Evolutionary conservation across 2,113 vertebrate genomes (phyloP), one percentile per base, ranked within the genome.

Genomic region (Austrofundulus limnaeus): DNA sequence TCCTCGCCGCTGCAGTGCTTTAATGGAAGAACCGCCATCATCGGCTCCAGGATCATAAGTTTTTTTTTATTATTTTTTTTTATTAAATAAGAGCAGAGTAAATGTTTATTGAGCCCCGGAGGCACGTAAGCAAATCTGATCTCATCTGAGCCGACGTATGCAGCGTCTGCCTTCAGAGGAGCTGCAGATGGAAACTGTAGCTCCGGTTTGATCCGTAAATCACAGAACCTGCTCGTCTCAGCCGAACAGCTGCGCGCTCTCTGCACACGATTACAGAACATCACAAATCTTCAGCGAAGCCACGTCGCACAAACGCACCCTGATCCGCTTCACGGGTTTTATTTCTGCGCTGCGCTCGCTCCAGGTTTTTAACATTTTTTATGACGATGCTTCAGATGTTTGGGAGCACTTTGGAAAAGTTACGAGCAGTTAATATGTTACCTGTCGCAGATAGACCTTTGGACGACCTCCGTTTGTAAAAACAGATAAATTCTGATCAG

Each of bases 41-140:
- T 69, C 56, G 53, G 73, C 75, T 63, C 60, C 75, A 72, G 61
- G 43, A 70, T 64, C 68, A 49, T 61, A 51, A 38, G 52, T 25
- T 34, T 62, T 43, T 19, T 62, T 25, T 34, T 62, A 43, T 19
- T 62, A 9, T 53, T 28, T 21, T 16, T 19, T 38, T 48, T 15
- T 62, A 60, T 60, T 63, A 5, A 69, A 68, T 66, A 66, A 34
- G 41, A 28, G 50, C 12, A 38, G 81, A 20, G 23, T 74, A 69
- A 86, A 85, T 74, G 81, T 88, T 88, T 89, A 87, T 77, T 62
- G 66, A 58, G 53, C 80, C 86, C 74, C 0, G 12, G 69, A 74
- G 85, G 79, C 66, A 21, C 39, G 13, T 75, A 63, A 79, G 74
- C 66, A 69, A 55, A 71, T 73, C 71, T 86, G 85, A 88, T 82